Conservation (phyloP, 2,113 vertebrate species). For the Charadrius vociferus region DNA sequence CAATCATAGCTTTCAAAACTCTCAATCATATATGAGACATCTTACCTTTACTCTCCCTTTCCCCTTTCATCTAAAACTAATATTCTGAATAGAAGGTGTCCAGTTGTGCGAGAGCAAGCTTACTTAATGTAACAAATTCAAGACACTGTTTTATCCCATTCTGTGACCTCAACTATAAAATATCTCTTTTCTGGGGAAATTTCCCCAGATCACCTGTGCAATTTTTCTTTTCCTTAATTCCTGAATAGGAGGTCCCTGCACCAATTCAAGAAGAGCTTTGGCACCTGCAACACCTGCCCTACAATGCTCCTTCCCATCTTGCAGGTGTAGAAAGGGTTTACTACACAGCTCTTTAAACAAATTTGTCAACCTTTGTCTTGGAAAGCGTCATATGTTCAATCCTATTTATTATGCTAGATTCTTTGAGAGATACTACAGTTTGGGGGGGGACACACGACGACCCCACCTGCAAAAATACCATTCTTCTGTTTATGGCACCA, state of each 20-base stretch:
- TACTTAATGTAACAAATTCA: background rate
- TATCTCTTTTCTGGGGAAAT: background rate
- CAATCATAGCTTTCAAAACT: background rate
- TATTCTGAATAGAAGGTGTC: background rate
- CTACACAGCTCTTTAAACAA: background rate
- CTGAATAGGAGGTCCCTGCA: background rate
- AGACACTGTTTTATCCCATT: background rate
- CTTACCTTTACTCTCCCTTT: background rate
- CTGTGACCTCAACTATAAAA: background rate
- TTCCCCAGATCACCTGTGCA: background rate
- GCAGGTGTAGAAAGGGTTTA: background rate
- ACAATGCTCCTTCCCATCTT: background rate
- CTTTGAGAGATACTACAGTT: background rate
- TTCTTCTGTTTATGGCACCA: background rate
- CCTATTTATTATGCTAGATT: background rate
- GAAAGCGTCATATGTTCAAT: background rate
- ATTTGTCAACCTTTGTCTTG: background rate
- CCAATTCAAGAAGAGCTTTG: background rate
- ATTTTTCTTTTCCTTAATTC: background rate
- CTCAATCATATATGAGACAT: fast-evolving
- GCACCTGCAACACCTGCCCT: background rate
- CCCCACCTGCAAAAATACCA: too few relatives aligned
- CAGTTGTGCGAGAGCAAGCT: background rate
- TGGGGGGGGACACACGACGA: fast-evolving
- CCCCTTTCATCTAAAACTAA: background rate